Percentiles rank a stretch among this genome's conserved stretches.
Conservation (phyloP, 2,797 vertebrate genomes). For the Pseudotriccus pelzelni region DNA sequence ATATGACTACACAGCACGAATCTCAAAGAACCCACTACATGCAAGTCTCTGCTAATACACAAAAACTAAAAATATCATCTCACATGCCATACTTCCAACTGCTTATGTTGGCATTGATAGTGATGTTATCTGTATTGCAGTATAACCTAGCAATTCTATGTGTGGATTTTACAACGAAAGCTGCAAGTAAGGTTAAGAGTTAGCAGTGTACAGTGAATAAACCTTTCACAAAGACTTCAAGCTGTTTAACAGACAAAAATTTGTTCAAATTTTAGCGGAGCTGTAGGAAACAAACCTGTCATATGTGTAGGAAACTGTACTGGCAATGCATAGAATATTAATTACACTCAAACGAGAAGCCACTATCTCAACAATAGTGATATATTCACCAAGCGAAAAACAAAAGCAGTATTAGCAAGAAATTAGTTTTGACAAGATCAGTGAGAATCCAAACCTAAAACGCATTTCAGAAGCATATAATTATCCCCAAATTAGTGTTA, state of each 20-base stretch:
- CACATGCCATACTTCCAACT: background rate
- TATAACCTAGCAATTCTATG: background rate
- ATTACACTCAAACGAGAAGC: background rate
- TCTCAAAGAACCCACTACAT: background rate
- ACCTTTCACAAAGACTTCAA: background rate
- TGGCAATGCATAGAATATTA: background rate
- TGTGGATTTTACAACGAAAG: background rate
- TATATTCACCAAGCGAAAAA: background rate
- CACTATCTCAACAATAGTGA: background rate
- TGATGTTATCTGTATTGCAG: background rate
- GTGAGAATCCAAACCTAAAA: background rate
- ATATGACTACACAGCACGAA: background rate
- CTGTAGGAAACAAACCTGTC: background rate
- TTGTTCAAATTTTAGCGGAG: background rate
- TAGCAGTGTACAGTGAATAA: background rate
- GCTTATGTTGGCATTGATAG: accelerated
- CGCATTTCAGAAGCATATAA: background rate
- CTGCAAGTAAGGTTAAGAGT: background rate
- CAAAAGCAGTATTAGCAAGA: background rate
- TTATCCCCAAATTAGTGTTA: background rate
- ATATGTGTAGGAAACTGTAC: background rate
- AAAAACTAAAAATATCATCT: background rate
- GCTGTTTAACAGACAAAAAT: background rate
- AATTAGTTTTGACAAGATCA: background rate
- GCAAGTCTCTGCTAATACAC: background rate